Base-by-base conservation (phyloP, 2,797 vertebrate species). In the Phrynocephalus forsythii region DNA sequence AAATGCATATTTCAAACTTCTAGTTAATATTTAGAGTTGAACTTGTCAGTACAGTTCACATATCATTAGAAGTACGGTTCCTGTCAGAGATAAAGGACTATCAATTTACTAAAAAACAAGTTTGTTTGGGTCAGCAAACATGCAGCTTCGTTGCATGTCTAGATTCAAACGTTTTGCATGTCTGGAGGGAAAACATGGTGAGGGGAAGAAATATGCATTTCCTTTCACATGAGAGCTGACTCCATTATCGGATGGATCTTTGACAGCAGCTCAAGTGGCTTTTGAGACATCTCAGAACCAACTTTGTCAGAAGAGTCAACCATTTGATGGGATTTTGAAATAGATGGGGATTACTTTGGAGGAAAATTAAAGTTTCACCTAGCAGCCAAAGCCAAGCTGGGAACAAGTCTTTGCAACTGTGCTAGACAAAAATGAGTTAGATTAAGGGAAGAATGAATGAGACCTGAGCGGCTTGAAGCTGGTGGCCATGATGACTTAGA, bases 381-480 rank as follows among this genome's bases (percentile, higher is more conserved):
- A 26, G 16, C 13, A 38, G 63, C n/a, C 16, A 3, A 28, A 16
- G 38, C 68, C 24, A 80, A 44, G 52, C 24, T 44, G 24, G 71
- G 6, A 33, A 80, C 26, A 80, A 52, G 24, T 22, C 60, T 75
- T 80, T 44, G 56, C 38, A 68, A 28, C 7, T 13, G 6, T 28
- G 38, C 67, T 20, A 9, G 44, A 13, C 24, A 33, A 73, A 11
- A 73, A 56, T 20, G 60, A 86, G n/a, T n/a, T 2, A 22, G 15
- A 80, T 7, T 13, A 28, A 67, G 33, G 44, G 15, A 3, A 71
- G 28, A 76, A 75, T 78, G 26, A 3, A 4, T 28, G 22, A 81
- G 85, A 96, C 96, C 96, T 96, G 95, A 90, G 94, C 92, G 22
- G 92, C 91, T 0, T 2, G 92, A 7, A 96, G 89, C 18, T 0